Evolutionary conservation across 2,888 invertebrate genomes (phyloP), one percentile per base, ranked within the genome.

Genomic region (Dugesia japonica): DNA sequence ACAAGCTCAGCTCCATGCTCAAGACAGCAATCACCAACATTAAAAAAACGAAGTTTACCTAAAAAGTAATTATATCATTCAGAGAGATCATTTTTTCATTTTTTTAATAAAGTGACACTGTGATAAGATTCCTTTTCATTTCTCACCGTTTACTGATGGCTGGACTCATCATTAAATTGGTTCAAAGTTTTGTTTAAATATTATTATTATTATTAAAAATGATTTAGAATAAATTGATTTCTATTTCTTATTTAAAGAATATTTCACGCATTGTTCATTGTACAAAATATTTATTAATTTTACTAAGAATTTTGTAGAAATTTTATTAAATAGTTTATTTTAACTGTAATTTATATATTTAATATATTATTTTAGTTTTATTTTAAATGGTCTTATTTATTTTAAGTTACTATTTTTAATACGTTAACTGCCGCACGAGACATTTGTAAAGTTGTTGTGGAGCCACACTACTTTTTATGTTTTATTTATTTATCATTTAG

Each of bases 81-180:
- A 56, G 38, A 38, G 9, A 38, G 20, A 31, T 31, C 31, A 7
- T 31, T 31, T 56, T 56, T 23, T 56, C n/a, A 13, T 4, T 56
- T 56, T 56, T n/a, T 56, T 20, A n/a, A n/a, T 20, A 56, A 56
- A 56, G 23, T 56, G n/a, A n/a, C 17, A 9, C 56, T 56, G 56
- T 56, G 56, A 56, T 56, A 56, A 56, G 38, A 56, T 56, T 56
- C 56, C n/a, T 23, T 56, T n/a, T 56, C 23, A 56, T 56, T 56
- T 56, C 56, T 56, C 56, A 56, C 23, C 23, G 4, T 56, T 56
- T 56, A 56, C n/a, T 56, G 56, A 56, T 56, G 56, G 56, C 56
- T 56, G 56, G 56, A 56, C 23, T 20, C 56, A 56, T 56, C 56
- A n/a, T n/a, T 1, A 56, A 56, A 56, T 56, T 23, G 56, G 56